A percentile compares a stretch with the other conserved stretches of the same genome.
Conservation (phyloP, 2,888 invertebrate species). For the Caenorhabditis sulstoni region DNA sequence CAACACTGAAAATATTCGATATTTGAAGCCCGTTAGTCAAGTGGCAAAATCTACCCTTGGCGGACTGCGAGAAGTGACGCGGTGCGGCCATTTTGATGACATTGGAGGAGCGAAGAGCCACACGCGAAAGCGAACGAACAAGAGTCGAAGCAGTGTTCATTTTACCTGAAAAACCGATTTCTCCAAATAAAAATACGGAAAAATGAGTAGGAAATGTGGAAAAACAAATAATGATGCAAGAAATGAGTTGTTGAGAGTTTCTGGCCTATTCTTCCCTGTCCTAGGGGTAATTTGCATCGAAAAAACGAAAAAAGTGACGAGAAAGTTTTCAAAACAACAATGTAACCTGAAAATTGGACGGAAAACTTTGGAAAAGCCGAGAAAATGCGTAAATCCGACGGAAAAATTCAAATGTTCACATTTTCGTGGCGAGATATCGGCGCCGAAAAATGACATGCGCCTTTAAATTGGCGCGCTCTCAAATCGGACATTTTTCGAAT, state of each 20-base stretch:
- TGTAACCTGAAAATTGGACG: neutral
- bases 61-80: constrained; percentile 41
- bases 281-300: too few species aligned
- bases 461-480: constrained; percentile 57
- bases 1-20: constrained; percentile 36
- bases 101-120: constrained; percentile 51
- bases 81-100: constrained; percentile 24
- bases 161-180: constrained; percentile 39
- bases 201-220: neutral
- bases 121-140: constrained; percentile 46
- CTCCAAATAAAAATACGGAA: too few species aligned
- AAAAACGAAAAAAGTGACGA: too few species aligned
- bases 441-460: constrained; percentile 32
- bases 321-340: too few species aligned
- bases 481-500: constrained; percentile 12
- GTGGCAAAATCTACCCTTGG: constrained; percentile 17
- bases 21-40: neutral
- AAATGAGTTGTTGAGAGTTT: neutral
- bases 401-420: constrained; percentile 37
- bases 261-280: too few species aligned
- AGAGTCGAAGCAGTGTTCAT: constrained; percentile 52
- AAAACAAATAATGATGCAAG: constrained; percentile 14
- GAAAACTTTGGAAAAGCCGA: neutral
- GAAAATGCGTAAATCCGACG: neutral
- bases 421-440: constrained; percentile 54